phyloP scores from a whole-genome alignment of 2,797 vertebrate species.

The Melopsittacus undulatus region DNA sequence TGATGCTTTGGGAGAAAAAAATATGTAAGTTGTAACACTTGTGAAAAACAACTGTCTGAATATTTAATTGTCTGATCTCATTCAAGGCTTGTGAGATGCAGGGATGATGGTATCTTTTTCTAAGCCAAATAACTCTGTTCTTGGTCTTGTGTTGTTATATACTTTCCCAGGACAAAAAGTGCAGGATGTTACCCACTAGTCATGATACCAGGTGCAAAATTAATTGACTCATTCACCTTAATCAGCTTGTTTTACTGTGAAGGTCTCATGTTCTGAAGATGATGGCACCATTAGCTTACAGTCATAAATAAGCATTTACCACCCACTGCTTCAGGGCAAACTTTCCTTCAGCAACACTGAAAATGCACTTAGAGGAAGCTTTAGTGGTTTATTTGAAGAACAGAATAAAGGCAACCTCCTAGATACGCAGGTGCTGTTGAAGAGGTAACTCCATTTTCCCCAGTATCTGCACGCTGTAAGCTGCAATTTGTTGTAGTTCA shows the following conservation, averaged over 20 bases:
- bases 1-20: neutral
- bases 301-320: neutral
- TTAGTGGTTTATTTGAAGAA: neutral
- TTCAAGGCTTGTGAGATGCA: neutral
- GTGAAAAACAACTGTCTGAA: neutral
- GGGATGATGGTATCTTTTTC: neutral
- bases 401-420: neutral
- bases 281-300: neutral
- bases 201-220: conserved; percentile 9
- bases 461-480: neutral
- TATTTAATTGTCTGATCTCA: neutral
- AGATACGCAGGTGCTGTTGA: neutral
- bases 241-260: conserved; percentile 30
- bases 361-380: neutral
- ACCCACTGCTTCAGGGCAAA: neutral
- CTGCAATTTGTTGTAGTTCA: neutral
- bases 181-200: neutral
- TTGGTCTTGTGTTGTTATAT: neutral
- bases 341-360: neutral
- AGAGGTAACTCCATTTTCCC: neutral
- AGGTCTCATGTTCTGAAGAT: conserved; percentile 24
- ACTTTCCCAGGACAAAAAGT: neutral
- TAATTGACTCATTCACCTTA: conserved; percentile 53
- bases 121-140: neutral
- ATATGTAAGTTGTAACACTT: neutral